Evolutionary conservation across 2,888 invertebrate species (phyloP).

Genomic region (Keiferia lycopersicella): DNA sequence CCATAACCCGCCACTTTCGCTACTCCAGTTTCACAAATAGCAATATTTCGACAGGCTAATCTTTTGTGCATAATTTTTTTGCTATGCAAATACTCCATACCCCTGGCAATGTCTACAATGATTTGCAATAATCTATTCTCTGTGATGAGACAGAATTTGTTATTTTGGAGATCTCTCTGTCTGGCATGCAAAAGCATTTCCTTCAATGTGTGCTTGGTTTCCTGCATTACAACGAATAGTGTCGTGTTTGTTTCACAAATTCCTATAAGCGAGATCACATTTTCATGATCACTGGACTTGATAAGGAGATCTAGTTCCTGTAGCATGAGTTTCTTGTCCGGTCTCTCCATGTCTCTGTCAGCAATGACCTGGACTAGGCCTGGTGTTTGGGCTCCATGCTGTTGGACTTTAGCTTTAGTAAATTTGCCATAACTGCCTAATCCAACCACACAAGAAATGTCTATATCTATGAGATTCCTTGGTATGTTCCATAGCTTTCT

Average conservation of each 20-base stretch:
- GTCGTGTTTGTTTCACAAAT: slow-evolving; percentile 90
- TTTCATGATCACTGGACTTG: slow-evolving; percentile 85
- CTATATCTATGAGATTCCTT: slow-evolving; percentile 86
- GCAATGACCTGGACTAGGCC: slow-evolving; percentile 85
- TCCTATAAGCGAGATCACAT: slow-evolving; percentile 88
- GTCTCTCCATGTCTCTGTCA: slow-evolving; percentile 75
- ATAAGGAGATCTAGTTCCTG: slow-evolving; percentile 88
- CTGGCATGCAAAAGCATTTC: slow-evolving; percentile 84
- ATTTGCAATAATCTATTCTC: slow-evolving; percentile 84
- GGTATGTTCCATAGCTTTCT: slow-evolving; percentile 88
- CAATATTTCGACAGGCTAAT: slow-evolving; percentile 87
- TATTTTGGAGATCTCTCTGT: slow-evolving; percentile 73
- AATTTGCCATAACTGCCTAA: slow-evolving; percentile 90
- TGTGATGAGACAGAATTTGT: slow-evolving; percentile 81
- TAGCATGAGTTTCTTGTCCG: slow-evolving; percentile 80
- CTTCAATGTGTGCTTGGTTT: slow-evolving; percentile 85
- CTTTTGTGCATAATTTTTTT: slow-evolving; percentile 87
- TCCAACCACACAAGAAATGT: slow-evolving; percentile 85
- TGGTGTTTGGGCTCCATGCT: slow-evolving; percentile 78
- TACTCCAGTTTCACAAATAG: slow-evolving; percentile 83
- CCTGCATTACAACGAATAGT: slow-evolving; percentile 87
- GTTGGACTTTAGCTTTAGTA: slow-evolving; percentile 85
- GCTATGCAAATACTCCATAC: slow-evolving; percentile 86
- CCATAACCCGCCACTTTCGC: slow-evolving; percentile 90
- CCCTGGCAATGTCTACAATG: slow-evolving; percentile 85